These are phyloP conservation scores for Leptinotarsa tumamoca DNA, from an alignment of 2,888 invertebrate genomes.

Conservation along the genomic window DNA sequence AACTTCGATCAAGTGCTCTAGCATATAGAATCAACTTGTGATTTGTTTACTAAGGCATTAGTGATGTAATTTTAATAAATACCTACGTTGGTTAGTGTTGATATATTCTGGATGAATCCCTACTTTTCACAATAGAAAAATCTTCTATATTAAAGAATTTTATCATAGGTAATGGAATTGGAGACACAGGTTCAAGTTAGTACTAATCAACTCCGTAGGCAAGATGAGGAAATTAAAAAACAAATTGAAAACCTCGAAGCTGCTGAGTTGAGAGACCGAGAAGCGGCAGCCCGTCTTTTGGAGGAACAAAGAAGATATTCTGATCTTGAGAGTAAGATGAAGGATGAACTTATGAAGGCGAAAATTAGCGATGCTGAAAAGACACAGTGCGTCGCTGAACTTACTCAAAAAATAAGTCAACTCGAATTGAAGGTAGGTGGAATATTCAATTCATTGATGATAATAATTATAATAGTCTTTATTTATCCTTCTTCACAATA, in stretches of 20 bases:
- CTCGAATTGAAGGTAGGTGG: constrained; percentile 87
- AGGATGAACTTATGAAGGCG: constrained; percentile 94
- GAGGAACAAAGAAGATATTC: constrained; percentile 86
- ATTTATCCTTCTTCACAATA: too few species aligned
- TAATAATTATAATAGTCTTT: not conserved
- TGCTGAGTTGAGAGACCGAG: constrained; percentile 79
- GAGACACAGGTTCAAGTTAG: constrained; percentile 95
- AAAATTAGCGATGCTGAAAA: constrained; percentile 95
- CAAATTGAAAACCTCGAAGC: constrained; percentile 84
- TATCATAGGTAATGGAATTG: constrained; percentile 85
- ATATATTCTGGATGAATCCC: too few species aligned
- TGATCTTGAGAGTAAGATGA: constrained; percentile 76
- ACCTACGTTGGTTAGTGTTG: too few species aligned
- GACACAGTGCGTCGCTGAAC: constrained; percentile 91
- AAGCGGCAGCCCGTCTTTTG: constrained; percentile 80
- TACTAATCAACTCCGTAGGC: constrained; percentile 87
- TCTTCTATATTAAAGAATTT: too few species aligned
- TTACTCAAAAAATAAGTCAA: constrained; percentile 93
- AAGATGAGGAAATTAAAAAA: constrained; percentile 92
- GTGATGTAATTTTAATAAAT: too few species aligned
- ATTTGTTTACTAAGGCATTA: too few species aligned
- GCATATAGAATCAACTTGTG: too few species aligned
- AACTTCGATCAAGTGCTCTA: too few species aligned
- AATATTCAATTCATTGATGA: not conserved
- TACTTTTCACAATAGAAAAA: too few species aligned